Evolutionary conservation across 2,113 vertebrate genomes (phyloP), one percentile per base, ranked within the genome.

Genomic region (Halcyon malimbica): DNA sequence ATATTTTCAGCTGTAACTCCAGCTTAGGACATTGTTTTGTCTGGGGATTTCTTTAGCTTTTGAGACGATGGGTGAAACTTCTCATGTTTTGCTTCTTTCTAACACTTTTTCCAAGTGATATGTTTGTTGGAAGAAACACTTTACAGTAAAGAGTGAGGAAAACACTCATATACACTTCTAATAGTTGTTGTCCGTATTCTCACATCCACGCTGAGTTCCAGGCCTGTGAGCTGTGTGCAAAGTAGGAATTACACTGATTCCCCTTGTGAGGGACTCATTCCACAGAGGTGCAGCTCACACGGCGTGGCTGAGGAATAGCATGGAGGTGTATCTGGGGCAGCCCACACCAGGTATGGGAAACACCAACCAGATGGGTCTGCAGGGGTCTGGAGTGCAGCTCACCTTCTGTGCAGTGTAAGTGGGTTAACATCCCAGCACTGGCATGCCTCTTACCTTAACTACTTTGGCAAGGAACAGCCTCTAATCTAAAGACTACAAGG

Each of bases 1-100:
- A 93, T 90, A 35, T 86, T 96, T 89, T 83, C 57, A 81, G n/a
- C 64, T 69, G 20, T 64, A 71, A 57, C 53, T 76, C 57, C 67
- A 78, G 25, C 24, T 75, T 83, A 75, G 48, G 39, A 26, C 39
- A 86, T 56, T 77, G 12, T 71, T 93, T 48, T 53, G 24, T 76
- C 35, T 89, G 68, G 77, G 13, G 19, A 62, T 87, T 84, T 84
- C 68, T 74, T 60, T 51, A 90, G 54, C 41, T 83, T 93, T 64
- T 83, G 62, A 89, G 70, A 94, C 83, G 54, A 42, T 23, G 70
- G 54, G 53, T 83, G 50, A 88, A 83, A 46, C 44, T 80, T 88
- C 41, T 62, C 37, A 69, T 31, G 21, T 87, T 84, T 75, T 85
- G 5, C 68, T 88, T 83, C 63, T 86, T 95, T 79, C 67, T 92